Evolutionary conservation across 1,140 invertebrate genomes (phyloP).

Genomic region (Drosophila biarmipes): DNA sequence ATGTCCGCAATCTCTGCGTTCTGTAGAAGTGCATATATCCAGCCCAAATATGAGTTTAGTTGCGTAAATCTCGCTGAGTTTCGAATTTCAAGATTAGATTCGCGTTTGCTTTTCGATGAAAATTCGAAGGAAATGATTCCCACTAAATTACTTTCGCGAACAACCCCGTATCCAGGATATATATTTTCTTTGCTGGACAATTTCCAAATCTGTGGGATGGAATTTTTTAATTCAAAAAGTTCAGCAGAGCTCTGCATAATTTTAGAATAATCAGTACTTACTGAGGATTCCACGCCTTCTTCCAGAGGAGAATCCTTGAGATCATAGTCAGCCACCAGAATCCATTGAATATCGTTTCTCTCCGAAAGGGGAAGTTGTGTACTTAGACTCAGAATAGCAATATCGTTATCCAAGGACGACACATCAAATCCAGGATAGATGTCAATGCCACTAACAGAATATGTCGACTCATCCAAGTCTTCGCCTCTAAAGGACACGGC

Average conservation of each 20-base stretch:
- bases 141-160: slow-evolving; percentile 35
- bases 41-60: slow-evolving; percentile 25
- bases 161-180: slow-evolving; percentile 26
- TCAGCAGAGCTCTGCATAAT: neutral
- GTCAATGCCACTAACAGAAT: slow-evolving; percentile 16
- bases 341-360: slow-evolving; percentile 36
- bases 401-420: slow-evolving; percentile 25
- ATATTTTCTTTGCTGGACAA: neutral
- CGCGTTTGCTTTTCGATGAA: neutral
- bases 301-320: slow-evolving; percentile 10
- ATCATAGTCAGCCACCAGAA: slow-evolving; percentile 23
- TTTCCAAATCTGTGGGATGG: slow-evolving; percentile 1
- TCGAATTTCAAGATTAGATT: slow-evolving; percentile 1
- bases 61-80: slow-evolving; percentile 6
- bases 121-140: slow-evolving; percentile 17
- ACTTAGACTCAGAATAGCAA: slow-evolving; percentile 27
- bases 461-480: slow-evolving; percentile 9
- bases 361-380: slow-evolving; percentile 26
- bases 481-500: slow-evolving; percentile 5
- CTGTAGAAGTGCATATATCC: slow-evolving; percentile 48
- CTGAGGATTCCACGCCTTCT: slow-evolving; percentile 3
- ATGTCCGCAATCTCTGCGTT: slow-evolving; percentile 28
- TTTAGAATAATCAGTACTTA: slow-evolving; percentile 4
- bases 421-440: slow-evolving; percentile 18
- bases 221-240: neutral